phyloP scores from a whole-genome alignment of 2,888 invertebrate species.

The Cosmia pyralina region DNA sequence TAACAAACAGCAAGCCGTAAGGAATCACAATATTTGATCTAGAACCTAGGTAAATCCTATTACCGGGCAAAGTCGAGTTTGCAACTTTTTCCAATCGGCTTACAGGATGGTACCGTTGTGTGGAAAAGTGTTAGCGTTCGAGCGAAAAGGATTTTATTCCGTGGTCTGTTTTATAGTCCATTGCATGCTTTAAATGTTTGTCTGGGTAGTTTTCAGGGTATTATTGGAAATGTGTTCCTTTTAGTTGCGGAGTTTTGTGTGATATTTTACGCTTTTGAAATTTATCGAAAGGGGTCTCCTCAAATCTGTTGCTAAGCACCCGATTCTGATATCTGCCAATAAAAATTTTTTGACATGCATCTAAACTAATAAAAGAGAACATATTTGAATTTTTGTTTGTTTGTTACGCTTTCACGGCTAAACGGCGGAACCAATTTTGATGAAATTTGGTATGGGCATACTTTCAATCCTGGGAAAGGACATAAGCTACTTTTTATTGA shows the following conservation, averaged over 20 bases:
- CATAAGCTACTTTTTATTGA: too few species aligned
- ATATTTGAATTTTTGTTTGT: too few species aligned
- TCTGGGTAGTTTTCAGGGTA: slow-evolving; percentile 19
- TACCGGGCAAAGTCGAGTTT: slow-evolving; percentile 70
- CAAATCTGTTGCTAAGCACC: too few species aligned
- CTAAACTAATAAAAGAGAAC: too few species aligned
- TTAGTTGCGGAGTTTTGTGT: slow-evolving; percentile 1
- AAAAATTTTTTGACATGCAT: too few species aligned
- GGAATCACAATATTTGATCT: slow-evolving; percentile 65
- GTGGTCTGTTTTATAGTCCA: slow-evolving; percentile 36
- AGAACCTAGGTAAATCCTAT: slow-evolving; percentile 75
- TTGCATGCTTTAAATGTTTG: slow-evolving; percentile 30
- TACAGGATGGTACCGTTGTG: slow-evolving; percentile 64
- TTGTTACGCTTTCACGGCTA: too few species aligned
- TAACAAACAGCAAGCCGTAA: slow-evolving; percentile 55
- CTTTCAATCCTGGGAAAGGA: too few species aligned
- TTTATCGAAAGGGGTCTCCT: too few species aligned
- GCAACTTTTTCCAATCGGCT: slow-evolving; percentile 82
- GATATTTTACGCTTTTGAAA: not conserved
- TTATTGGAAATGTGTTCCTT: slow-evolving; percentile 20
- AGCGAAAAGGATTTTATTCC: slow-evolving; percentile 31
- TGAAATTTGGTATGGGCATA: too few species aligned
- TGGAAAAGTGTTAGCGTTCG: slow-evolving; percentile 51
- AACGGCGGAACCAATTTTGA: too few species aligned
- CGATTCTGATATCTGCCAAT: too few species aligned